Conservation (phyloP, 2,113 vertebrate species). For the Dolichallabes microphthalmus region DNA sequence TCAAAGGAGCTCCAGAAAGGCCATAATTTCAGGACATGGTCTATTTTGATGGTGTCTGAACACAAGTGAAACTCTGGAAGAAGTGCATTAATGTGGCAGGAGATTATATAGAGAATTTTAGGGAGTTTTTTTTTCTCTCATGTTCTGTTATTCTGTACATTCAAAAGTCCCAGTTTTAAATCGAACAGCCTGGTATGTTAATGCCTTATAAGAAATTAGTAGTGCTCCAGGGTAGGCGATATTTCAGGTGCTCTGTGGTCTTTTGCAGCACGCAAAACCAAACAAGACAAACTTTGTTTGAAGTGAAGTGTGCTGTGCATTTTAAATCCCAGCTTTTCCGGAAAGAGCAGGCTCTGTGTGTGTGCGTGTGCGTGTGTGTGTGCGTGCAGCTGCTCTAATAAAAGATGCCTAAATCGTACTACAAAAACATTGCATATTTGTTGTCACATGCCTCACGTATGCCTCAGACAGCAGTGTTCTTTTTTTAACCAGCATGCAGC, state of each 20-base stretch:
- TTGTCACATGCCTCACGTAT: not conserved
- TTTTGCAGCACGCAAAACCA: conserved; percentile 15
- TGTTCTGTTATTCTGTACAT: too few species aligned
- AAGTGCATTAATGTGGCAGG: too few species aligned
- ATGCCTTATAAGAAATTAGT: not conserved
- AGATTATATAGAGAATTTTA: too few species aligned
- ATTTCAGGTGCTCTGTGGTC: conserved; percentile 20
- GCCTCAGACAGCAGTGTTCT: not conserved
- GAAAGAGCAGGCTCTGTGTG: conserved; percentile 1
- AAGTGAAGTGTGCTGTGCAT: conserved; percentile 26
- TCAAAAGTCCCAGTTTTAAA: too few species aligned
- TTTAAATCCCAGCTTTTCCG: conserved; percentile 37
- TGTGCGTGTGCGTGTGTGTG: conserved; percentile 4
- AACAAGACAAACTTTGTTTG: conserved; percentile 51
- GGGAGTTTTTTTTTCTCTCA: too few species aligned
- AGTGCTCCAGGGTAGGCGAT: not conserved
- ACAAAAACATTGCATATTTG: not conserved
- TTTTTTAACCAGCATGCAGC: not conserved
- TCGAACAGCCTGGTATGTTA: too few species aligned
- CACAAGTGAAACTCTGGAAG: too few species aligned
- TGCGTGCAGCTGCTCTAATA: conserved; percentile 27
- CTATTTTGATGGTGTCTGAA: too few species aligned
- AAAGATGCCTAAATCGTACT: not conserved
- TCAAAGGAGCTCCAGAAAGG: too few species aligned
- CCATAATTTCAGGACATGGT: too few species aligned